phyloP scores from a whole-genome alignment of 2,113 vertebrate species.

The Heterotis niloticus region DNA sequence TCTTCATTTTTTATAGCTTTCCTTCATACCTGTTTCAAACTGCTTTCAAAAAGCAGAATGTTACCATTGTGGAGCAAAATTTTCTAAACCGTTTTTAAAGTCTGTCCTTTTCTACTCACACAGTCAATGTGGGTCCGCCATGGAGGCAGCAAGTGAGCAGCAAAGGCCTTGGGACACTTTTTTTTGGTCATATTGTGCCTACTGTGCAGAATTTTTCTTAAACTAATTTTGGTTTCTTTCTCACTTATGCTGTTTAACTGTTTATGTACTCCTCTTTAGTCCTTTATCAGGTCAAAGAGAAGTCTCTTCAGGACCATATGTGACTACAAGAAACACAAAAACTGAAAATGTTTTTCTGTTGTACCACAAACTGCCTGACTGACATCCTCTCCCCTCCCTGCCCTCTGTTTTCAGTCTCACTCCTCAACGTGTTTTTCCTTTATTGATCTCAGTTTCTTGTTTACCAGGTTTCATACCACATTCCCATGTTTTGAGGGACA shows the following conservation, averaged over 20 bases:
- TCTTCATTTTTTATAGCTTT: slow-evolving; percentile 15
- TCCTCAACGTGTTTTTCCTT: neutral
- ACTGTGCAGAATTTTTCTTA: neutral
- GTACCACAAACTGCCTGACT: neutral
- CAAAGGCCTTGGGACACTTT: neutral
- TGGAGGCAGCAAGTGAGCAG: neutral
- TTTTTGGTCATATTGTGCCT: neutral
- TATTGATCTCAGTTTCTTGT: neutral
- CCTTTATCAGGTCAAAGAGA: neutral
- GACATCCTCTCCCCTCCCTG: neutral
- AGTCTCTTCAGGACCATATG: neutral
- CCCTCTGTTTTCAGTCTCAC: neutral
- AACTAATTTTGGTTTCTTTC: neutral
- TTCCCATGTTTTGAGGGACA: neutral
- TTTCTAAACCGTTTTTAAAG: slow-evolving; percentile 13
- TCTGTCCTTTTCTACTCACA: neutral
- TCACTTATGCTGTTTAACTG: neutral
- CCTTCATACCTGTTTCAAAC: neutral
- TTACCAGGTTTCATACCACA: neutral
- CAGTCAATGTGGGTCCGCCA: neutral
- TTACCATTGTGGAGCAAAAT: neutral
- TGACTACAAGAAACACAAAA: neutral
- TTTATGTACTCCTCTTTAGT: neutral
- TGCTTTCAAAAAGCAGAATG: neutral
- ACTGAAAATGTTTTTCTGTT: neutral